Evolutionary conservation across 2,888 invertebrate genomes (phyloP), one percentile per base, ranked within the genome.

Genomic region (Acronicta leporina): DNA sequence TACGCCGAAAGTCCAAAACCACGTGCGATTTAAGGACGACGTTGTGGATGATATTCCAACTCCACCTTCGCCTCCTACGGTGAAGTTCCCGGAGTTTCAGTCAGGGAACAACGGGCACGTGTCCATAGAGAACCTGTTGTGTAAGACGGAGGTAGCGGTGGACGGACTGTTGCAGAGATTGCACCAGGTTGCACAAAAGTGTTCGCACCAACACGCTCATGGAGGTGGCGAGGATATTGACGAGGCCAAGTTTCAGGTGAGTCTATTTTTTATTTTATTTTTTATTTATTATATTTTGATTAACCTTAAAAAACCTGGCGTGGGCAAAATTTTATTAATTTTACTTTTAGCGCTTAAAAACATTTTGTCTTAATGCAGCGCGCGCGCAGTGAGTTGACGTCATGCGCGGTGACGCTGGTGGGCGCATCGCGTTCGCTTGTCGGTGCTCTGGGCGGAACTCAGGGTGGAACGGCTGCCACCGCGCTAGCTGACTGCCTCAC

Each of bases 351-450:
- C 13, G 38, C 38, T 25, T 47, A 30, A 4, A 0, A 35, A 55
- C n/a, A 15, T 30, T 8, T 5, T 40, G n/a, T 5, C 3, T 27
- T 33, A 14, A 9, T 9, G 5, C 44, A 96, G 96, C 94, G 95
- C 44, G 96, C 97, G 0, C 96, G 97, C 85, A 97, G 97, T 78
- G 96, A 97, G 85, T 91, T 98, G 67, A 97, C 97, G 1, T 95
- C 96, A 1, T 97, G 98, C 85, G 97, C 97, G 0, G 95, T 98
- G 68, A 96, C 97, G 42, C 95, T 98, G 81, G 98, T 98, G 54
- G 97, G 97, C 0, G 96, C 97, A 11, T 97, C 97, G 13, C 97
- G 98, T 68, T 94, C 97, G 64, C 94, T 98, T 54, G 98, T 98
- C 48, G 97, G 97, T 46, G 97, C 97, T 53, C 96, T 97, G 88